phyloP scores from a whole-genome alignment of 2,888 invertebrate species.

The Dryobotodes eremita region DNA sequence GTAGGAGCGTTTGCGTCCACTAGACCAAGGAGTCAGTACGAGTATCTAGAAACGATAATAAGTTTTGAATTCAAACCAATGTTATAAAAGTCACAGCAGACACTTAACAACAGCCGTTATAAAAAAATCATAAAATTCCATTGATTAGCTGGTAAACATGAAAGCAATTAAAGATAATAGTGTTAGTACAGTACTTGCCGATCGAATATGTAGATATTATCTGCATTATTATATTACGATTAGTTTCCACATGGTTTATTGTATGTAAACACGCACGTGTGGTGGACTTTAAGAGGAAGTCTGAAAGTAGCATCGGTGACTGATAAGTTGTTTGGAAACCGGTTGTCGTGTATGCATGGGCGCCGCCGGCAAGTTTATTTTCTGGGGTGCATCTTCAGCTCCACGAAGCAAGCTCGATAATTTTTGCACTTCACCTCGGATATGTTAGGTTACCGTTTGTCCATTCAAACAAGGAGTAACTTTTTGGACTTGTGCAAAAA shows the following conservation, averaged over 20 bases:
- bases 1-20: no score
- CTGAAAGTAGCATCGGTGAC: background rate
- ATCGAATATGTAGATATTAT: conserved; percentile 1
- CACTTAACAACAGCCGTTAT: background rate
- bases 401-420: no score
- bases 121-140: background rate
- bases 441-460: no score
- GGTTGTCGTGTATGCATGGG: no score
- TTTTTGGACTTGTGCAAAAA: no score
- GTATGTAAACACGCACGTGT: background rate
- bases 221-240: background rate
- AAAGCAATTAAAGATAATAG: conserved; percentile 30
- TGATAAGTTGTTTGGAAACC: background rate
- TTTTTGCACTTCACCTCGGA: no score
- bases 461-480: no score
- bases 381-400: no score
- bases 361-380: no score
- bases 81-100: conserved; percentile 24
- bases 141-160: conserved; percentile 19
- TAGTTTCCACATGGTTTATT: background rate
- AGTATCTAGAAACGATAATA: background rate
- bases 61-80: background rate
- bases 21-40: background rate
- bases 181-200: conserved; percentile 12
- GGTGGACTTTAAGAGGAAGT: background rate